Conservation (phyloP, 2,113 vertebrate genomes). For the Callionymus lyra region DNA sequence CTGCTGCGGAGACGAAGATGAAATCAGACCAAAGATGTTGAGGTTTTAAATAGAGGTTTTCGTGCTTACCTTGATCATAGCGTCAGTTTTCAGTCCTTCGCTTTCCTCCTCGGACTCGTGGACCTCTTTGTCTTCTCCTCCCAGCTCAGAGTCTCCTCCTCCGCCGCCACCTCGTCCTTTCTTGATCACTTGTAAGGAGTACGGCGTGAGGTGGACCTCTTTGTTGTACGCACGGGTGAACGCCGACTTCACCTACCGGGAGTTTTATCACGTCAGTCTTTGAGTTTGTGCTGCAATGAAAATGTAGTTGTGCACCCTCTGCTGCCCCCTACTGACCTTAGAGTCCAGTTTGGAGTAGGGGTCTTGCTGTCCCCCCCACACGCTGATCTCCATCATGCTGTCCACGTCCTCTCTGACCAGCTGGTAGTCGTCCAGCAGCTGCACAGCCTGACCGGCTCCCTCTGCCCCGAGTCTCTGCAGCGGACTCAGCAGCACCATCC, state of each 20-base stretch:
- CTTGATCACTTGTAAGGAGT: slow-evolving; percentile 76
- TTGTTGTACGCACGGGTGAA: slow-evolving; percentile 92
- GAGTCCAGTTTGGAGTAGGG: slow-evolving; percentile 86
- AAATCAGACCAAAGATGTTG: neutral
- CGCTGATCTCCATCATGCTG: slow-evolving; percentile 88
- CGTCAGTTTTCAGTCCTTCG: slow-evolving; percentile 65
- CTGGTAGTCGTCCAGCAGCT: slow-evolving; percentile 83
- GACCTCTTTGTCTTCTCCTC: slow-evolving; percentile 47
- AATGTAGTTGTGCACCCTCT: neutral
- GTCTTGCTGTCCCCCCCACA: slow-evolving; percentile 80
- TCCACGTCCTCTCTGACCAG: slow-evolving; percentile 90
- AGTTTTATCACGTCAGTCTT: too few species aligned
- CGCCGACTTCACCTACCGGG: slow-evolving; percentile 83
- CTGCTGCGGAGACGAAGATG: slow-evolving; percentile 53
- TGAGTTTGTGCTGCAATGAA: too few species aligned
- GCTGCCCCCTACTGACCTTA: slow-evolving; percentile 71
- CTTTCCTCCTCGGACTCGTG: slow-evolving; percentile 65
- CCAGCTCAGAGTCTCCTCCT: slow-evolving; percentile 42
- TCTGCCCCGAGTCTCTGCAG: slow-evolving; percentile 70
- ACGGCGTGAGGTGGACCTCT: slow-evolving; percentile 81
- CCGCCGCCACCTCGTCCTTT: slow-evolving; percentile 66
- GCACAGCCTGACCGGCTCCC: slow-evolving; percentile 72
- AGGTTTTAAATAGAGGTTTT: neutral
- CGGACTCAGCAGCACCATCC: slow-evolving; percentile 75
- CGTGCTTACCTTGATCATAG: slow-evolving; percentile 88